Base-by-base conservation (phyloP, 2,113 vertebrate species). In the Arothron firmamentum region DNA sequence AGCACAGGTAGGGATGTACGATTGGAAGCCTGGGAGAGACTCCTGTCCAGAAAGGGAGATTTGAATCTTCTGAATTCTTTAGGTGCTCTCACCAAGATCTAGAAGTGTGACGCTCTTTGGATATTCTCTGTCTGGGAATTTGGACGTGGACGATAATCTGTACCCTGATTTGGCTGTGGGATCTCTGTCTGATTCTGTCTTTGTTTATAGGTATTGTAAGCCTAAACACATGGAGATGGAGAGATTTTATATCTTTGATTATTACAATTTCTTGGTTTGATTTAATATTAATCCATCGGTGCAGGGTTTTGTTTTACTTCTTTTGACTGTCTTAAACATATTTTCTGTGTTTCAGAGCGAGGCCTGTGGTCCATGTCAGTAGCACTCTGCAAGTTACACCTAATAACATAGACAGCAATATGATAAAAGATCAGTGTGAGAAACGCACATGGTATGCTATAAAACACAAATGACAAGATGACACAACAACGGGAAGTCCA, bases 81-180 rank as follows among this genome's bases (percentile, higher is more conserved):
- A 98, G 95, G 78, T 94, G 0, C 59, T 85, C 86, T 96, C 23
- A 74, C 86, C 81, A 6, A 50, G 89, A 89, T 21, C 69, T 79
- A 65, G 71, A 70, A 38, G 66, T n/a, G 81, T 89, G 3, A 74
- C 3, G 50, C 90, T 89, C 62, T 98, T 98, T 88, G 96, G 96
- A 70, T 98, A 97, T 80, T 98, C 96, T 62, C 83, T 98, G 80
- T 92, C 94, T 59, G 95, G 94, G 56, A 94, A 95, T 83, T 92
- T 98, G 93, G 96, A 98, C 72, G 80, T 98, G 77, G 96, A 98
- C 73, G 81, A 72, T 70, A 98, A 98, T 82, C 85, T 88, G 47
- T 97, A 96, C 70, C 95, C 96, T 18, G 96, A 98, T 62, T 59
- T 98, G 86, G 95, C 95, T 56, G 88, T 98, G 47, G 96, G 95